Conservation (phyloP, 2,797 vertebrate genomes). For the Anguilla anguilla region DNA sequence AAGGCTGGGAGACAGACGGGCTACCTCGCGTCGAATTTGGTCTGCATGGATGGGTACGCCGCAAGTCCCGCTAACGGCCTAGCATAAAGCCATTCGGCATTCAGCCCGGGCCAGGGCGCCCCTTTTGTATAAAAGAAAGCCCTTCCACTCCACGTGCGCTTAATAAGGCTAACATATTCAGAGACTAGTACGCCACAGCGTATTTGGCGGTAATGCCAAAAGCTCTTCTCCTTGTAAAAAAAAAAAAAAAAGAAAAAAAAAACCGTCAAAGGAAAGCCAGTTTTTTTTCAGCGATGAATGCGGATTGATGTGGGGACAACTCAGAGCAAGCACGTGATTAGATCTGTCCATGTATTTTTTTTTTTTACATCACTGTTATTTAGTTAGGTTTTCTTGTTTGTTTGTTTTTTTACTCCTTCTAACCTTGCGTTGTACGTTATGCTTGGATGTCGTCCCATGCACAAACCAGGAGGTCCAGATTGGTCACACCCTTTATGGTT, state of each 20-base stretch:
- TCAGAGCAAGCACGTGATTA: background rate
- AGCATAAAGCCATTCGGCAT: slow-evolving; percentile 48
- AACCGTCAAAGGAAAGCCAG: background rate
- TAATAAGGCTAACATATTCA: slow-evolving; percentile 25
- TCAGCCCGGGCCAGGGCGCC: slow-evolving; percentile 13
- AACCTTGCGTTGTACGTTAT: background rate
- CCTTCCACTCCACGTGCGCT: slow-evolving; percentile 19
- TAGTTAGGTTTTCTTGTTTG: background rate
- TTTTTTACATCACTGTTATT: background rate
- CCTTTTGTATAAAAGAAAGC: slow-evolving; percentile 26
- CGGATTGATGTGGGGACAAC: background rate
- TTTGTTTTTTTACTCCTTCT: too few relatives aligned
- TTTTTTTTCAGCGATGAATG: background rate
- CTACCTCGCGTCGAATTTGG: slow-evolving; percentile 6
- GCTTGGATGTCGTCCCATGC: too few relatives aligned
- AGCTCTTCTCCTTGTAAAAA: background rate
- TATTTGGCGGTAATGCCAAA: background rate
- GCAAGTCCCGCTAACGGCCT: slow-evolving; percentile 46
- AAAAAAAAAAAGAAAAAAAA: background rate
- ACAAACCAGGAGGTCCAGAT: background rate
- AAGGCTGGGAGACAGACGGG: background rate
- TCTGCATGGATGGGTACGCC: background rate
- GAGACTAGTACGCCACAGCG: slow-evolving; percentile 9
- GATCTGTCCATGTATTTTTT: background rate
- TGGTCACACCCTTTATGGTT: background rate